Evolutionary conservation across 2,113 vertebrate genomes (phyloP).

Genomic region (Bufo bufo): DNA sequence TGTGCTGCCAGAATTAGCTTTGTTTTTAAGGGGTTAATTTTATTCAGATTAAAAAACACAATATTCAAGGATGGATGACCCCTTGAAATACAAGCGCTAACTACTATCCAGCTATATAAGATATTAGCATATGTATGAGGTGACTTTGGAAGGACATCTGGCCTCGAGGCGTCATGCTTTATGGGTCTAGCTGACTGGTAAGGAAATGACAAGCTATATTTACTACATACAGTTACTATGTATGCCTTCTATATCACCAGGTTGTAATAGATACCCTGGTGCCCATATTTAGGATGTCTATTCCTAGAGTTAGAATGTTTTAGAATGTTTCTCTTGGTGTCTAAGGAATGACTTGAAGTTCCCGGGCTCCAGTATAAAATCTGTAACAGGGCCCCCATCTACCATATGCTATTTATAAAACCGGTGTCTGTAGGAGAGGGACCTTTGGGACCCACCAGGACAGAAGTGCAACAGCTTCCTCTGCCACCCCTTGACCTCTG

Average conservation of each 20-base stretch:
- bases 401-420: not conserved
- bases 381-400: not conserved
- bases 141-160: not conserved
- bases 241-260: not conserved
- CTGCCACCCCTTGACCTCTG: not conserved
- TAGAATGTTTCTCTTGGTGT: not conserved
- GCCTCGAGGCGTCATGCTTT: not conserved
- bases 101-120: no score
- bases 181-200: not conserved
- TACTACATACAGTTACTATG: not conserved
- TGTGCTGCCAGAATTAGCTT: no score
- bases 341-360: not conserved
- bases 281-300: not conserved
- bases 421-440: no score
- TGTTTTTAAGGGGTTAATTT: no score
- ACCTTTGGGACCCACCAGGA: not conserved
- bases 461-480: no score
- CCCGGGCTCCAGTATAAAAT: not conserved
- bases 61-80: no score
- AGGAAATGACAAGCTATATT: not conserved
- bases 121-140: no score
- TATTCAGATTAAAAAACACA: no score
- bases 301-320: not conserved
- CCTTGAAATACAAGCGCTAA: no score
- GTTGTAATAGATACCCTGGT: not conserved